These are phyloP conservation scores for Chondrilla cf. caribensis DNA, from an alignment of 37 sponge, comb jelly and placozoan genomes.

Conservation along the genomic window DNA sequence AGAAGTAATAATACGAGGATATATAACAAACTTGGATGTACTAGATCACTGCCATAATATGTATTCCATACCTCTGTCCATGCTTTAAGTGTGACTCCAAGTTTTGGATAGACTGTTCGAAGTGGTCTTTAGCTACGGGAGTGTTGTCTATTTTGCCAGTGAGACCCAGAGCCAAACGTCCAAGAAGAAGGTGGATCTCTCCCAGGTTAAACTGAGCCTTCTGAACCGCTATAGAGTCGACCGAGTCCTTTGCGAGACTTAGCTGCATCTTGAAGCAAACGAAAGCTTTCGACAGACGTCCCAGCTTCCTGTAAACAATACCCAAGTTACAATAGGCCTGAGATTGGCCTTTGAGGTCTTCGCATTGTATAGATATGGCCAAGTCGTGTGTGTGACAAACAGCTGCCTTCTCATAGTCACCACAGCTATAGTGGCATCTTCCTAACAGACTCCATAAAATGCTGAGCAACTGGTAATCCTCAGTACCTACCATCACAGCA, in stretches of 20 bases:
- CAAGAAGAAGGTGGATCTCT: constrained; percentile 74
- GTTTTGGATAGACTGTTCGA: constrained; percentile 55
- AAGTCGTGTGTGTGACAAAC: constrained; percentile 80
- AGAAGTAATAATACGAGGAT: too few relatives aligned
- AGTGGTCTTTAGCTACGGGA: constrained; percentile 58
- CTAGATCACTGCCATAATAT: too few relatives aligned
- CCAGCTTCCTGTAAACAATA: constrained; percentile 66
- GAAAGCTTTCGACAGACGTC: constrained; percentile 61
- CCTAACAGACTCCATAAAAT: constrained; percentile 88
- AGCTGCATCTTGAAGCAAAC: constrained; percentile 76
- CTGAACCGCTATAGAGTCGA: constrained; percentile 49
- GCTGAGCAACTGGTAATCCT: constrained; percentile 73
- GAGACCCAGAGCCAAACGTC: constrained; percentile 44
- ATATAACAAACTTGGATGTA: too few relatives aligned
- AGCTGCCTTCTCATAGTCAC: constrained; percentile 65
- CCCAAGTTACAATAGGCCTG: constrained; percentile 89
- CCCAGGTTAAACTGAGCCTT: constrained; percentile 87
- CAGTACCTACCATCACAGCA: constrained; percentile 52
- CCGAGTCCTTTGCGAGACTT: constrained; percentile 55
- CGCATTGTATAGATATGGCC: constrained; percentile 63
- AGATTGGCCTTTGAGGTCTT: constrained; percentile 70
- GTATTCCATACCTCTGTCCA: background rate
- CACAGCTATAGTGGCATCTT: constrained; percentile 71
- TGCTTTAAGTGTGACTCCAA: constrained; percentile 65
- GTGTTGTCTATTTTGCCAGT: background rate